Percentiles rank a stretch among this genome's conserved stretches.
phyloP scores from a whole-genome alignment of 2,888 invertebrate genomes.

The Drosophila aldrichi region DNA sequence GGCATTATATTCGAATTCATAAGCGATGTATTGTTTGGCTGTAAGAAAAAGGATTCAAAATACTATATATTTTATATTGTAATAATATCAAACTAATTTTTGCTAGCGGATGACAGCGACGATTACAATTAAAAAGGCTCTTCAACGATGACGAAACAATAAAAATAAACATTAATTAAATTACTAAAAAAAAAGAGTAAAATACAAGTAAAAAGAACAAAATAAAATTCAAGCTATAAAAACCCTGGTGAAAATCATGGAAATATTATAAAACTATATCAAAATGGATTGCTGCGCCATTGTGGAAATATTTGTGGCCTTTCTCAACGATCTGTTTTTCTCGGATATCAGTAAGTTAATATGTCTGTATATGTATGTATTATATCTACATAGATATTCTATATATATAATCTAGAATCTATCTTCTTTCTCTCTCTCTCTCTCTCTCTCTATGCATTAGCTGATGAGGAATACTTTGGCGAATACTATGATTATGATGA shows the following conservation, averaged over 20 bases:
- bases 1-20: conserved; percentile 64
- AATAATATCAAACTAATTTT: neutral
- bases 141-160: neutral
- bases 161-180: conserved; percentile 20
- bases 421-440: too few species aligned
- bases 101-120: conserved; percentile 35
- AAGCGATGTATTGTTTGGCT: conserved; percentile 56
- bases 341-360: conserved; percentile 53
- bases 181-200: neutral
- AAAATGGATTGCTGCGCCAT: conserved; percentile 59
- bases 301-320: conserved; percentile 43
- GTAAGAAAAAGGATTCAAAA: conserved; percentile 43
- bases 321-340: conserved; percentile 61
- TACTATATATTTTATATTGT: neutral
- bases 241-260: neutral
- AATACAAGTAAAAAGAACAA: neutral
- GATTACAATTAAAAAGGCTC: conserved; percentile 6
- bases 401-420: neutral
- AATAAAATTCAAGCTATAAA: conserved; percentile 8
- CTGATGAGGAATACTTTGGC: conserved; percentile 59
- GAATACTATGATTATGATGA: conserved; percentile 22
- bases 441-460: conserved; percentile 18
- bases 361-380: neutral
- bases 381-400: neutral
- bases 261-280: neutral